phyloP scores from a whole-genome alignment of 2,113 vertebrate species.

The Atlantisia rogersi region DNA sequence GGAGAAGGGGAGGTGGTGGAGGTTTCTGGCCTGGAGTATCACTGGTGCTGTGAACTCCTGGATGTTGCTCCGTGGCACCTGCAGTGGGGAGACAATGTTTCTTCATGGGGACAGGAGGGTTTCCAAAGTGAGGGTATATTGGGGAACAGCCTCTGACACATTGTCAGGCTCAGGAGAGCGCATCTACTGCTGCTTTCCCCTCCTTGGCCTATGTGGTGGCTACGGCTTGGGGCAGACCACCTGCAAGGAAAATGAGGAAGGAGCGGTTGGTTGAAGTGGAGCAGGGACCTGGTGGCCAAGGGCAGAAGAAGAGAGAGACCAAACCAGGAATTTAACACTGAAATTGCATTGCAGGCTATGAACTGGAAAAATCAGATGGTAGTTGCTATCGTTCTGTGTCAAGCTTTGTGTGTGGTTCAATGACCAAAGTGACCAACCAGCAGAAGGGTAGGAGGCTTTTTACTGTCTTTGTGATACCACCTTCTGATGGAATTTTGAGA shows the following conservation, averaged over 20 bases:
- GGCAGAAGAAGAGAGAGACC: neutral
- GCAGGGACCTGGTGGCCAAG: neutral
- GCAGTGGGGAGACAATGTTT: neutral
- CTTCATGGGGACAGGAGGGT: neutral
- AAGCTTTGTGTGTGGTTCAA: accelerated
- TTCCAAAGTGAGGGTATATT: accelerated
- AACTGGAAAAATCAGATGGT: neutral
- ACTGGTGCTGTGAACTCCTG: neutral
- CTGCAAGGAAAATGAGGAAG: neutral
- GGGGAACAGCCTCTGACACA: neutral
- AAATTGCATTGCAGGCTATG: neutral
- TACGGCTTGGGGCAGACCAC: neutral
- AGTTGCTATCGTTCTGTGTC: neutral
- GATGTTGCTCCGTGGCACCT: neutral
- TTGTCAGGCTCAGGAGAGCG: neutral
- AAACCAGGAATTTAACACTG: neutral
- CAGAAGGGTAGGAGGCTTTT: neutral
- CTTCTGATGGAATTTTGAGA: neutral
- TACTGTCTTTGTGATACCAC: neutral
- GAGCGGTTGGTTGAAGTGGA: neutral
- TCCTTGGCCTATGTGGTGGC: neutral
- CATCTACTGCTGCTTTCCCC: neutral
- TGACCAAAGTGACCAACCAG: neutral
- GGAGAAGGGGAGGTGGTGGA: neutral
- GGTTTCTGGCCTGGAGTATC: neutral